phyloP scores from a whole-genome alignment of 2,888 invertebrate genomes.

The Agriopis leucophaearia region DNA sequence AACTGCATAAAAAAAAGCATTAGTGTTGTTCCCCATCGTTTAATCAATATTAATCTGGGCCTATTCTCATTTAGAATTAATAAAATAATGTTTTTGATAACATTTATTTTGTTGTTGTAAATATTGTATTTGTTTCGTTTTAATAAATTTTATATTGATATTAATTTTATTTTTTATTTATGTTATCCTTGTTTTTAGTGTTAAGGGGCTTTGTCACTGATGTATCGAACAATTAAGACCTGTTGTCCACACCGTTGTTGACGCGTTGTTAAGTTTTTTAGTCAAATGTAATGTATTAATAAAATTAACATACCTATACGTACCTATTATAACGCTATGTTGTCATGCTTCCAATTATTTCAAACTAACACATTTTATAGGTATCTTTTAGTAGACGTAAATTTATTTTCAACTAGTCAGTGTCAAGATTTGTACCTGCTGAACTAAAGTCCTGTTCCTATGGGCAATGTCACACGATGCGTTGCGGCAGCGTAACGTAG shows the following conservation, averaged over 20 bases:
- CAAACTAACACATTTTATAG: neutral
- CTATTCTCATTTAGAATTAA: conserved; percentile 69
- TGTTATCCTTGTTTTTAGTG: conserved; percentile 51
- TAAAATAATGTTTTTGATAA: conserved; percentile 58
- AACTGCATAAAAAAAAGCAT: conserved; percentile 24
- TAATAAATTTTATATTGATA: conserved; percentile 77
- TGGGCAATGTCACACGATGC: no score
- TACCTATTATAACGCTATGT: neutral
- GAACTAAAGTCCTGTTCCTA: neutral
- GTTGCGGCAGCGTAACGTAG: no score
- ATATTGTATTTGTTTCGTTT: conserved; percentile 75
- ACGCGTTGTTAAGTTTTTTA: neutral
- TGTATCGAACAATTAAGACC: conserved; percentile 27
- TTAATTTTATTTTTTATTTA: conserved; percentile 63
- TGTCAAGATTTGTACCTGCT: neutral
- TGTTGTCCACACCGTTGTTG: conserved; percentile 27
- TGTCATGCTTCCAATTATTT: conserved; percentile 6
- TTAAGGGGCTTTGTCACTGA: conserved; percentile 47
- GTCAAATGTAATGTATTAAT: neutral
- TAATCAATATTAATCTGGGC: conserved; percentile 50
- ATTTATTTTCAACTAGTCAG: neutral
- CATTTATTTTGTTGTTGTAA: conserved; percentile 76
- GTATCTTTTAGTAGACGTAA: no score
- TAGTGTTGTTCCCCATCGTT: conserved; percentile 11
- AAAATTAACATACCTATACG: neutral